Conservation (phyloP, 2,888 invertebrate species). For the Agriopis leucophaearia region DNA sequence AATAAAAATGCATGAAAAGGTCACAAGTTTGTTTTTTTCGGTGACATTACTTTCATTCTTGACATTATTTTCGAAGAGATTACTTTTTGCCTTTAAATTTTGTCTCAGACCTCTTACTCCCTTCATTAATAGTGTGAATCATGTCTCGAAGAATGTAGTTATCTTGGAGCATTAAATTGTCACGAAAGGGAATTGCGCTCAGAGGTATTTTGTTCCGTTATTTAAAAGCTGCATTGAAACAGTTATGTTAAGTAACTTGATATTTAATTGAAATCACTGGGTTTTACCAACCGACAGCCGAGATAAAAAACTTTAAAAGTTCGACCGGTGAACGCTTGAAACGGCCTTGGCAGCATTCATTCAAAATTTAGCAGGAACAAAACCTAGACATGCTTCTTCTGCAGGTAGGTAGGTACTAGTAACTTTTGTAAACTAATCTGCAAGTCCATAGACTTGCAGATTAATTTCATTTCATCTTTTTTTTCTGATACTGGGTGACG, state of each 20-base stretch:
- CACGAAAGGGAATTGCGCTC: slow-evolving; percentile 72
- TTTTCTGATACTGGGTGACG: too few relatives aligned
- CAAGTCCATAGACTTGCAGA: too few relatives aligned
- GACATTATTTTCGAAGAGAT: too few relatives aligned
- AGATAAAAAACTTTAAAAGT: slow-evolving; percentile 7
- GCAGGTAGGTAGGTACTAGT: too few relatives aligned
- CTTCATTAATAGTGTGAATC: slow-evolving; percentile 52
- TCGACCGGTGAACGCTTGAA: slow-evolving; percentile 5
- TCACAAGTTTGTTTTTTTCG: background rate
- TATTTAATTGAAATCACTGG: slow-evolving; percentile 29
- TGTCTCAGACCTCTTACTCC: slow-evolving; percentile 1
- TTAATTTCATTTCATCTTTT: too few relatives aligned
- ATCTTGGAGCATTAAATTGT: slow-evolving; percentile 52
- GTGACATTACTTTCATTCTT: background rate
- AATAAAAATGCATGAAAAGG: background rate
- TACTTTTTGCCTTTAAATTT: background rate
- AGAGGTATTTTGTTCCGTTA: slow-evolving; percentile 58
- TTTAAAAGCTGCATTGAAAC: slow-evolving; percentile 40
- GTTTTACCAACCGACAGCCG: slow-evolving; percentile 15
- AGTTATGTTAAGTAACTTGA: slow-evolving; percentile 42
- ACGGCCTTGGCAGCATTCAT: slow-evolving; percentile 3
- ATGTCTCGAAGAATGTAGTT: slow-evolving; percentile 56
- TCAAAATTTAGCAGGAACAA: background rate
- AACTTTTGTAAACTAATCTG: background rate
- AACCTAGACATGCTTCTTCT: too few relatives aligned